A percentile compares a stretch with the other conserved stretches of the same genome.
Evolutionary conservation across 2,113 vertebrate species (phyloP).

Genomic region (Xiphorhynchus elegans): DNA sequence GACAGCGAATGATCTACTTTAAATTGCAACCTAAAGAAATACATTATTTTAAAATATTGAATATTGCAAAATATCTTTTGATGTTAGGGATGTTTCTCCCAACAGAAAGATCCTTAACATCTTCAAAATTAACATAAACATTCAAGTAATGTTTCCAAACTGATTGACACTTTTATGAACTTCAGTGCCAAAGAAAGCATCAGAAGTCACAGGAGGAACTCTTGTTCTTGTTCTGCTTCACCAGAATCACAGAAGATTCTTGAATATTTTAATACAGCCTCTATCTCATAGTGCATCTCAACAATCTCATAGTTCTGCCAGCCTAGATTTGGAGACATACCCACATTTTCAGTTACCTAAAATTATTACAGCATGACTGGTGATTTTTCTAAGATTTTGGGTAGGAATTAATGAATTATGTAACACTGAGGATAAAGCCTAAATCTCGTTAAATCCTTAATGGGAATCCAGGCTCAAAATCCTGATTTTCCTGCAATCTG

Average conservation of each 20-base stretch:
- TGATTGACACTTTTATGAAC: background rate
- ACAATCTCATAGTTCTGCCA: background rate
- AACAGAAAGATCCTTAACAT: background rate
- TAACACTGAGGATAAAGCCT: background rate
- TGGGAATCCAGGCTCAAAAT: background rate
- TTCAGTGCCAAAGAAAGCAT: background rate
- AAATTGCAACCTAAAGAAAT: background rate
- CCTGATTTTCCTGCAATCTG: background rate
- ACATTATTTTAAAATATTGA: background rate
- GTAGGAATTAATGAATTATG: background rate
- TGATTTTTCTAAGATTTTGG: background rate
- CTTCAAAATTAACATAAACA: background rate
- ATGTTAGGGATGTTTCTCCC: background rate
- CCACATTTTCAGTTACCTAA: background rate
- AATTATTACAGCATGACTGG: background rate
- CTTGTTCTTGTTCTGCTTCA: background rate
- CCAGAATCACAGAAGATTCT: background rate
- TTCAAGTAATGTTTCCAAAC: background rate
- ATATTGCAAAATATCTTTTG: background rate
- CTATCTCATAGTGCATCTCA: too few species aligned
- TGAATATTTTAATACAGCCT: background rate
- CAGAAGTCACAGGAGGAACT: background rate
- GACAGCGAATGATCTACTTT: background rate
- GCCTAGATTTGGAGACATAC: background rate
- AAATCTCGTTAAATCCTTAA: background rate